A percentile compares a stretch with the other conserved stretches of the same genome.
These are phyloP conservation scores for Psylliodes chrysocephalus DNA, from an alignment of 2,888 invertebrate genomes.

Conservation along the genomic window DNA sequence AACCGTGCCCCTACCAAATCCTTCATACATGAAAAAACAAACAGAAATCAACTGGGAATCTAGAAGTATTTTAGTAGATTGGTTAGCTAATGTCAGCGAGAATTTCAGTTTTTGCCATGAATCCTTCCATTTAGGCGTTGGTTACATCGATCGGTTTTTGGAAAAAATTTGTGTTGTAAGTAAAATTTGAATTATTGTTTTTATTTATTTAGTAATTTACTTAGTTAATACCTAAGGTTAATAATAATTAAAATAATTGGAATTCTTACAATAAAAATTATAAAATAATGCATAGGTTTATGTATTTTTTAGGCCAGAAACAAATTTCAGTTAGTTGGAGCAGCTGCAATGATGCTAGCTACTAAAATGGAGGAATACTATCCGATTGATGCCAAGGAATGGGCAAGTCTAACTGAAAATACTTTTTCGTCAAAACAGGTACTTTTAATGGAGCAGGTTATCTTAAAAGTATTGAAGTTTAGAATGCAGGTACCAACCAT, in stretches of 20 bases:
- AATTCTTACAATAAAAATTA: no score
- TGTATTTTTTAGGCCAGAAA: conserved; percentile 51
- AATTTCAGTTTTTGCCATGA: conserved; percentile 58
- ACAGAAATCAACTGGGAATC: conserved; percentile 55
- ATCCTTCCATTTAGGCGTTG: conserved; percentile 58
- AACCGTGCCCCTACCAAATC: conserved; percentile 48
- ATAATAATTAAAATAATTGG: no score
- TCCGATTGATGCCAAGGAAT: conserved; percentile 58
- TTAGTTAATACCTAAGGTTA: neutral
- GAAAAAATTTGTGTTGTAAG: conserved; percentile 60
- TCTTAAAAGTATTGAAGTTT: conserved; percentile 58
- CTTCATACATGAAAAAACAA: conserved; percentile 59
- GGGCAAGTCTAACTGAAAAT: conserved; percentile 58
- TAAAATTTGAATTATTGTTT: conserved; percentile 8
- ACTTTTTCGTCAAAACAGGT: conserved; percentile 57
- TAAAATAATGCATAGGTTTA: no score
- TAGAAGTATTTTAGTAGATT: conserved; percentile 59
- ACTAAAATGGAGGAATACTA: conserved; percentile 62
- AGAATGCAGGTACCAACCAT: conserved; percentile 59
- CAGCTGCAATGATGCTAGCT: conserved; percentile 61
- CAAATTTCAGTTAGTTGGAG: conserved; percentile 61
- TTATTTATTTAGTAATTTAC: no score
- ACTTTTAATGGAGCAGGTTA: conserved; percentile 59
- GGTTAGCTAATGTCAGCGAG: conserved; percentile 58
- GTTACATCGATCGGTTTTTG: conserved; percentile 60